These are phyloP conservation scores for Harlomillsia oculata DNA, from an alignment of 1,140 invertebrate species.

Conservation along the genomic window DNA sequence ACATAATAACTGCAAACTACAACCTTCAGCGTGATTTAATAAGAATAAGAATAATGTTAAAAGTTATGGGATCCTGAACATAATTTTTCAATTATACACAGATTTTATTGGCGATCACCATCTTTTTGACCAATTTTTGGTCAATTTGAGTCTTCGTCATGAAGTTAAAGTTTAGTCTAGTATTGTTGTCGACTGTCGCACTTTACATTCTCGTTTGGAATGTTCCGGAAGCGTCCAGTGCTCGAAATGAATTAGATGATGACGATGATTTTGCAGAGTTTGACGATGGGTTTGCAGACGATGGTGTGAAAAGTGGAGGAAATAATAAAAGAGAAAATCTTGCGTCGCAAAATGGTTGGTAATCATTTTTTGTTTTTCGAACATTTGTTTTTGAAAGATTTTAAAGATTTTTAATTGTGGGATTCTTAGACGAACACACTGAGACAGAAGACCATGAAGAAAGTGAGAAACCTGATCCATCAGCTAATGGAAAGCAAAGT, in stretches of 20 bases:
- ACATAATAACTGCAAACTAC: no score
- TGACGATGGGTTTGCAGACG: constrained; percentile 30
- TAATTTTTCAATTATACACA: no score
- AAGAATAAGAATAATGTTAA: no score
- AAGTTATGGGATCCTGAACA: no score
- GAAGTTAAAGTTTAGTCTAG: no score
- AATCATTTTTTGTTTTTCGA: background rate
- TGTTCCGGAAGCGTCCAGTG: background rate
- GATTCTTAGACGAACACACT: background rate
- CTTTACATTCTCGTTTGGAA: background rate
- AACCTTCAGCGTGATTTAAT: no score
- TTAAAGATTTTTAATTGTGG: background rate
- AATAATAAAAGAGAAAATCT: background rate
- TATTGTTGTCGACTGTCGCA: background rate
- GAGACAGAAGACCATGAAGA: background rate
- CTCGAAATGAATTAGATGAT: background rate
- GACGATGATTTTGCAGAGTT: constrained; percentile 29
- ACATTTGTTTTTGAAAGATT: background rate
- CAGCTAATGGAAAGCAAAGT: no score
- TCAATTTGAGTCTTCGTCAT: no score
- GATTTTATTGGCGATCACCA: no score
- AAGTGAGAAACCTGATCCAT: background rate
- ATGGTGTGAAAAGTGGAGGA: background rate
- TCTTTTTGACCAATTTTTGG: no score
- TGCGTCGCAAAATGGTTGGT: background rate